phyloP scores from a whole-genome alignment of 2,888 invertebrate species.

The Catonia carolina region DNA sequence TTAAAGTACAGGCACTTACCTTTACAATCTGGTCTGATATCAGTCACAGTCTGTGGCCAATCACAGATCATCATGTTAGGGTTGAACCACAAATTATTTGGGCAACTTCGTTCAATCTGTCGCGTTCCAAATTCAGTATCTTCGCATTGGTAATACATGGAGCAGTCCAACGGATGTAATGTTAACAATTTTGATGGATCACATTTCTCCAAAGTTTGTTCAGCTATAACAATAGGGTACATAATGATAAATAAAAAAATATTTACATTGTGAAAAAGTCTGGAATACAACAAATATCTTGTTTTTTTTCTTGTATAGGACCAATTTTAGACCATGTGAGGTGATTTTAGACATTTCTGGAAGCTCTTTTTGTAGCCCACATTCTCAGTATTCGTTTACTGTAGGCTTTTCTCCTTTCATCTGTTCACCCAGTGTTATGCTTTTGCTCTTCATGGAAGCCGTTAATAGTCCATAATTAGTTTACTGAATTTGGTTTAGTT shows the following conservation, averaged over 20 bases:
- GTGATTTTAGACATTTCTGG: too few species aligned
- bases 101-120: constrained; percentile 59
- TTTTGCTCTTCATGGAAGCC: too few species aligned
- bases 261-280: background rate
- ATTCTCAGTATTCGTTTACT: too few species aligned
- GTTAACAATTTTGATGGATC: constrained; percentile 48
- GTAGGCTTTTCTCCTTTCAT: too few species aligned
- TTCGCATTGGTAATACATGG: constrained; percentile 61
- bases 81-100: constrained; percentile 58
- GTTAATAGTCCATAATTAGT: too few species aligned
- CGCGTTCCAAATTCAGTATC: constrained; percentile 41
- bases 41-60: constrained; percentile 53
- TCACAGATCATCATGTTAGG: constrained; percentile 56
- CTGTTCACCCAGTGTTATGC: too few species aligned
- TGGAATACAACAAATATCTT: too few species aligned
- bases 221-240: background rate
- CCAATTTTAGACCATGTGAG: too few species aligned
- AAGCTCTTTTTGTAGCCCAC: too few species aligned
- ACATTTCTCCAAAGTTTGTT: background rate
- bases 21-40: constrained; percentile 55
- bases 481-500: too few species aligned
- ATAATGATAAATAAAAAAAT: constrained; percentile 3
- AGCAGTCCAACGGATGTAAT: constrained; percentile 57
- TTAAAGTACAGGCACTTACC: too few species aligned
- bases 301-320: too few species aligned